Evolutionary conservation across 2,113 vertebrate genomes (phyloP).

Genomic region (Danionella cerebrum): DNA sequence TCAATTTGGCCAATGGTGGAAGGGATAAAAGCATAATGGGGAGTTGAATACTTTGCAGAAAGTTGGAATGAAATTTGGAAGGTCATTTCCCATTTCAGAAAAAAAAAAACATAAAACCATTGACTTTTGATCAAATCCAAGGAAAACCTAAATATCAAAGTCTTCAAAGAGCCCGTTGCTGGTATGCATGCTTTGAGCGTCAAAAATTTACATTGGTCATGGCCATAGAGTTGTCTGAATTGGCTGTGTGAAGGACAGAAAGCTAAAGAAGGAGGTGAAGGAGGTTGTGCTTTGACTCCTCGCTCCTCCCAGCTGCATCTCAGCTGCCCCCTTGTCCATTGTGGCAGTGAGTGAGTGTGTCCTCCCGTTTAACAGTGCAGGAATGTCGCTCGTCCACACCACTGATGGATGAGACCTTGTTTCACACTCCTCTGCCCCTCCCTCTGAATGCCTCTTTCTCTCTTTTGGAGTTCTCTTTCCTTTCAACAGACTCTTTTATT

Average conservation of each 20-base stretch:
- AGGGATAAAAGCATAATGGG: background rate
- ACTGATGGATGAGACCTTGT: conserved; percentile 77
- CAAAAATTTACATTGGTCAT: conserved; percentile 67
- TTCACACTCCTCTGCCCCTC: conserved; percentile 61
- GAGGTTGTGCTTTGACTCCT: conserved; percentile 33
- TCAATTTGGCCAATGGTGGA: conserved; percentile 14
- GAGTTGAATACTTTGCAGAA: background rate
- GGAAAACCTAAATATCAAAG: conserved; percentile 2
- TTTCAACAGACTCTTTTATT: conserved; percentile 69
- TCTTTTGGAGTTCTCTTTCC: conserved; percentile 62
- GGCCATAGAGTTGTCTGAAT: conserved; percentile 59
- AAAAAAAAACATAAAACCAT: background rate
- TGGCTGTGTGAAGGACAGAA: conserved; percentile 35
- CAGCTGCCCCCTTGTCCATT: conserved; percentile 47
- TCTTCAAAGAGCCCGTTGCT: conserved; percentile 23
- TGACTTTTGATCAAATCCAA: background rate
- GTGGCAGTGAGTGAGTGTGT: conserved; percentile 71
- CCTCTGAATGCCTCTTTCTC: conserved; percentile 64
- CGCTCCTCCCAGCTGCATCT: conserved; percentile 39
- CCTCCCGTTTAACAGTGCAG: conserved; percentile 63
- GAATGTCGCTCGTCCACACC: conserved; percentile 68
- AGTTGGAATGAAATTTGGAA: background rate
- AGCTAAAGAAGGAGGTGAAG: conserved; percentile 14
- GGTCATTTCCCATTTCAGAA: background rate
- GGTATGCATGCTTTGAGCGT: conserved; percentile 49